These are phyloP conservation scores for Palaemon carinicauda DNA, from an alignment of 1,140 invertebrate genomes.

Conservation along the genomic window DNA sequence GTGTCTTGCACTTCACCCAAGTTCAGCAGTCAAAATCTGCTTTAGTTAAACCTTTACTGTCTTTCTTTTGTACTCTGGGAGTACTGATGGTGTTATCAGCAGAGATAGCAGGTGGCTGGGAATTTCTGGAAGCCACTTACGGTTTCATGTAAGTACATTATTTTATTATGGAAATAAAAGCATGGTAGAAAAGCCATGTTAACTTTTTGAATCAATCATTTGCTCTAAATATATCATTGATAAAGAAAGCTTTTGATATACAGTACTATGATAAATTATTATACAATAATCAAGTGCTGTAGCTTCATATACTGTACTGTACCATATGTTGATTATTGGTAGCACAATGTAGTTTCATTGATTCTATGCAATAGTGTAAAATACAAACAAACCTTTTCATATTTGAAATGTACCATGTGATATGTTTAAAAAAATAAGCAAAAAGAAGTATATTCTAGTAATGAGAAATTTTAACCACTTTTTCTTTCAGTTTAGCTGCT, in stretches of 20 bases:
- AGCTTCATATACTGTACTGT: no score
- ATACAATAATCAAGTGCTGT: no score
- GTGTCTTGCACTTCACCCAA: slow-evolving; percentile 50
- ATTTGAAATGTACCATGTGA: neutral
- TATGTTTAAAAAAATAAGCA: no score
- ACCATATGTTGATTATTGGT: no score
- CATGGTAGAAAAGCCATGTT: no score
- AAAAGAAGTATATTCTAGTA: no score
- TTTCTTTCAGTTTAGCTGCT: slow-evolving; percentile 76
- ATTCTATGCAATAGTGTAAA: neutral
- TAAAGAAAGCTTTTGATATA: neutral
- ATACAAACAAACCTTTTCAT: neutral
- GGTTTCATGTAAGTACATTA: slow-evolving; percentile 77
- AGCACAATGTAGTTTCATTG: neutral
- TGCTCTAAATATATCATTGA: neutral
- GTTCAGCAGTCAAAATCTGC: neutral
- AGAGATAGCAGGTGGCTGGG: slow-evolving; percentile 49
- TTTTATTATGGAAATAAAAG: neutral
- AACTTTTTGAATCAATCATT: no score
- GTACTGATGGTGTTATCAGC: slow-evolving; percentile 46
- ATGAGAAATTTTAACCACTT: neutral
- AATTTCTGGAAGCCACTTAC: slow-evolving; percentile 80
- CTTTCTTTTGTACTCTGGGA: slow-evolving; percentile 44
- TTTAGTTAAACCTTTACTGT: slow-evolving; percentile 15
- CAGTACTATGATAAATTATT: neutral